Percentiles rank a stretch among this genome's conserved stretches.
phyloP scores from a whole-genome alignment of 2,113 vertebrate genomes.

The Willisornis vidua region DNA sequence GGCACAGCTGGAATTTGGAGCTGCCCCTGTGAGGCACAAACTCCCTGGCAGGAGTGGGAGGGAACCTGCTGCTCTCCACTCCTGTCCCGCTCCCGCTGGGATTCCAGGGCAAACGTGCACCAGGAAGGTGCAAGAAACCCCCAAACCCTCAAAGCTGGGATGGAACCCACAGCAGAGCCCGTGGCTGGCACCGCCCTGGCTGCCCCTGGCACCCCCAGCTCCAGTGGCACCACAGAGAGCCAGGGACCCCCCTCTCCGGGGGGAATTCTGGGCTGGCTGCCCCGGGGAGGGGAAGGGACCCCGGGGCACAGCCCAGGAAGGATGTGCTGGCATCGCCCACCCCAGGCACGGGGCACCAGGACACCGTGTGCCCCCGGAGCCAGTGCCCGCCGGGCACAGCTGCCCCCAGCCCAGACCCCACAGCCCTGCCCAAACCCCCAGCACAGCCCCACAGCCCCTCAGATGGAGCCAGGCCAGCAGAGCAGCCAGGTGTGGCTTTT shows the following conservation, averaged over 20 bases:
- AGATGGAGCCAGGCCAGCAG: rapidly evolving
- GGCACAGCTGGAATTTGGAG: neutral
- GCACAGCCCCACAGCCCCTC: rapidly evolving
- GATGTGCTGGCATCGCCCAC: neutral
- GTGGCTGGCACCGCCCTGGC: rapidly evolving
- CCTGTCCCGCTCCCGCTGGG: rapidly evolving
- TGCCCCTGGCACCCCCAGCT: neutral
- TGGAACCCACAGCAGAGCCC: rapidly evolving
- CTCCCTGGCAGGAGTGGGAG: neutral
- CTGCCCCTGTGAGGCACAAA: rapidly evolving
- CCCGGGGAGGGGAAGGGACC: neutral
- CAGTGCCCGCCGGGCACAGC: rapidly evolving
- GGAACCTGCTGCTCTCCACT: neutral
- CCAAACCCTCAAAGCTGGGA: neutral
- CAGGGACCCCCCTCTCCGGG: rapidly evolving
- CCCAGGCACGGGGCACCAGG: neutral
- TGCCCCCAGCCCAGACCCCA: neutral
- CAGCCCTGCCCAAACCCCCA: rapidly evolving
- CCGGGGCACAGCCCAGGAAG: rapidly evolving
- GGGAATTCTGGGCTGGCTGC: neutral
- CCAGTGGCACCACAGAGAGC: neutral
- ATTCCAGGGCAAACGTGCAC: rapidly evolving
- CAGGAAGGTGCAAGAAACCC: neutral
- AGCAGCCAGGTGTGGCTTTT: neutral
- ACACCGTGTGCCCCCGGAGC: rapidly evolving